phyloP scores from a whole-genome alignment of 2,888 invertebrate species.

The Dasypogon diadema region DNA sequence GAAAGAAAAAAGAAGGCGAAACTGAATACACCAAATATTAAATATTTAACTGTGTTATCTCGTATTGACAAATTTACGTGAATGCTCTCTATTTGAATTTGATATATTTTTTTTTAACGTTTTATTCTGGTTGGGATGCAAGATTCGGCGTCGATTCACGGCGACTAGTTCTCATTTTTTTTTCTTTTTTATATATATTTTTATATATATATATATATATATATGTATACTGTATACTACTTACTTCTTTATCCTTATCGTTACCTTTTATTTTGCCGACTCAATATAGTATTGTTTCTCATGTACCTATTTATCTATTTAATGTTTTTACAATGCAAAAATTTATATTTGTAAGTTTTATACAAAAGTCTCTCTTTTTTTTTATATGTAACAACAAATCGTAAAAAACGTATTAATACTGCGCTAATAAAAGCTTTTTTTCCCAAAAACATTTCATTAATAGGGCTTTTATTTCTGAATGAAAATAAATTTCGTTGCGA shows the following conservation, averaged over 20 bases:
- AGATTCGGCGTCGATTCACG: background rate
- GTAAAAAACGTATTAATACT: background rate
- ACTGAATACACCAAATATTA: constrained; percentile 54
- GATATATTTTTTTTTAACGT: background rate
- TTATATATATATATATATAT: too few species aligned
- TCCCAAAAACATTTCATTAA: background rate
- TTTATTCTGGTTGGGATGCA: background rate
- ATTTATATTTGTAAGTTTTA: constrained; percentile 36
- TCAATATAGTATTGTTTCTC: constrained; percentile 38
- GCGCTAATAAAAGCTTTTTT: constrained; percentile 37
- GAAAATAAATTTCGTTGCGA: background rate
- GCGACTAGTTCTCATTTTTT: background rate
- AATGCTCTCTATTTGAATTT: constrained; percentile 52
- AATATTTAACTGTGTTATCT: constrained; percentile 54
- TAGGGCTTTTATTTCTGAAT: background rate
- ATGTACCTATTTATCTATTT: constrained; percentile 8
- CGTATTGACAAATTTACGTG: constrained; percentile 41
- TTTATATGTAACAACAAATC: background rate
- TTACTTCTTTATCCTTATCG: background rate
- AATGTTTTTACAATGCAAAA: constrained; percentile 28
- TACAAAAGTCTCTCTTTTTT: constrained; percentile 16
- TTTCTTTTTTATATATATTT: background rate
- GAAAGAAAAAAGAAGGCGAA: constrained; percentile 47
- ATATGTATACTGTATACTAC: too few species aligned
- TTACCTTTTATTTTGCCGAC: constrained; percentile 19